Evolutionary conservation across 2,888 invertebrate genomes (phyloP).

Genomic region (Watsonalla binaria): DNA sequence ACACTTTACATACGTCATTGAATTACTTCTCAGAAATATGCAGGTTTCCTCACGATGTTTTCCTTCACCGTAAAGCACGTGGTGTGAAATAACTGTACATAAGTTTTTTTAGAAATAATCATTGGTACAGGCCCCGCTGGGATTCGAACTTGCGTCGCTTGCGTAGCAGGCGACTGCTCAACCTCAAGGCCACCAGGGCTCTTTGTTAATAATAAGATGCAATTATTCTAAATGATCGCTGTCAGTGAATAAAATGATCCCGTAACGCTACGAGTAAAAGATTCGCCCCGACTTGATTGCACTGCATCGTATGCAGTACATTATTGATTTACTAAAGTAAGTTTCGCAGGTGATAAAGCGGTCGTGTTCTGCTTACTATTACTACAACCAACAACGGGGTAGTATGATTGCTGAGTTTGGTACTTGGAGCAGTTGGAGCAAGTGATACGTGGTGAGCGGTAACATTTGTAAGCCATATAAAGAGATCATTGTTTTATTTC

Average conservation of each 20-base stretch:
- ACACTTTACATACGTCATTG: too few relatives aligned
- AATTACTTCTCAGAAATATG: too few relatives aligned
- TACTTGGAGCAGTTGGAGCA: conserved; percentile 1
- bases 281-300: conserved; percentile 41
- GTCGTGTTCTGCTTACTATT: conserved; percentile 33
- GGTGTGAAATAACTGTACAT: too few relatives aligned
- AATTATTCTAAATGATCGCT: conserved; percentile 70
- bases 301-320: conserved; percentile 46
- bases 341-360: conserved; percentile 48
- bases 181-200: too few relatives aligned
- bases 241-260: conserved; percentile 63
- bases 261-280: conserved; percentile 42
- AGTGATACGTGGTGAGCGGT: background rate
- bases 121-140: too few relatives aligned
- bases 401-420: conserved; percentile 8
- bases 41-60: too few relatives aligned
- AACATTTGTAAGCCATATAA: background rate
- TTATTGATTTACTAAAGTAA: conserved; percentile 30
- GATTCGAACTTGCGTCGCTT: too few relatives aligned
- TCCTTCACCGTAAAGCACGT: too few relatives aligned
- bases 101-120: too few relatives aligned
- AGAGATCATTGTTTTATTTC: too few relatives aligned
- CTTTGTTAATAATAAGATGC: conserved; percentile 66
- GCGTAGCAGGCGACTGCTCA: too few relatives aligned
- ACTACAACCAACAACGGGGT: conserved; percentile 32